phyloP scores from a whole-genome alignment of 2,888 invertebrate species.

The Folsomia candida region DNA sequence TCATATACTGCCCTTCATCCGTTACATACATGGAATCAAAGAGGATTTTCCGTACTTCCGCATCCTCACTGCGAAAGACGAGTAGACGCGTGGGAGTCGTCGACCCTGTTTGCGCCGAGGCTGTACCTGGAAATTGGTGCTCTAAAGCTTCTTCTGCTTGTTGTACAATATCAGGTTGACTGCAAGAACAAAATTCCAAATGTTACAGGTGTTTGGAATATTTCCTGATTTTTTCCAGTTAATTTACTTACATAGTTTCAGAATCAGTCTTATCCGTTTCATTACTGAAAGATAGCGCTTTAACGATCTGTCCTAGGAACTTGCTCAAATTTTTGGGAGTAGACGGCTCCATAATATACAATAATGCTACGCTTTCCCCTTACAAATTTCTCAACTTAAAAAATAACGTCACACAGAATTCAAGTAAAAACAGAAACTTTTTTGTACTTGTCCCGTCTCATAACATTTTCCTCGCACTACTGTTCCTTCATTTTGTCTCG shows the following conservation, averaged over 20 bases:
- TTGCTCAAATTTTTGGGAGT: background rate
- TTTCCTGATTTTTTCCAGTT: background rate
- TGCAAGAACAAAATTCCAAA: background rate
- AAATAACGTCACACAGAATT: too few relatives aligned
- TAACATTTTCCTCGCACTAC: background rate
- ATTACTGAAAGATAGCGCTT: background rate
- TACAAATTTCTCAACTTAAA: too few relatives aligned
- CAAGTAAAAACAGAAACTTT: background rate
- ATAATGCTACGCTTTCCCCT: too few relatives aligned
- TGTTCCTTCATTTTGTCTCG: too few relatives aligned
- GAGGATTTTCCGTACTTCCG: constrained; percentile 36
- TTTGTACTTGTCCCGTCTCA: background rate
- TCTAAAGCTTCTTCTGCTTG: background rate
- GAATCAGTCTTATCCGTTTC: constrained; percentile 6
- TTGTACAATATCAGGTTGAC: background rate
- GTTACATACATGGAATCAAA: constrained; percentile 45
- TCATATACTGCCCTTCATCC: constrained; percentile 4
- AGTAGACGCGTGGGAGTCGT: background rate
- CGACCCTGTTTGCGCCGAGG: background rate
- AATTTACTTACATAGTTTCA: background rate
- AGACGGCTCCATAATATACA: background rate
- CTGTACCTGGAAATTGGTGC: background rate
- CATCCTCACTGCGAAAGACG: background rate
- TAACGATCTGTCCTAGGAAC: background rate
- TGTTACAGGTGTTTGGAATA: too few relatives aligned